Evolutionary conservation across 2,797 vertebrate species (phyloP).

Genomic region (Phalanger gymnotis): DNA sequence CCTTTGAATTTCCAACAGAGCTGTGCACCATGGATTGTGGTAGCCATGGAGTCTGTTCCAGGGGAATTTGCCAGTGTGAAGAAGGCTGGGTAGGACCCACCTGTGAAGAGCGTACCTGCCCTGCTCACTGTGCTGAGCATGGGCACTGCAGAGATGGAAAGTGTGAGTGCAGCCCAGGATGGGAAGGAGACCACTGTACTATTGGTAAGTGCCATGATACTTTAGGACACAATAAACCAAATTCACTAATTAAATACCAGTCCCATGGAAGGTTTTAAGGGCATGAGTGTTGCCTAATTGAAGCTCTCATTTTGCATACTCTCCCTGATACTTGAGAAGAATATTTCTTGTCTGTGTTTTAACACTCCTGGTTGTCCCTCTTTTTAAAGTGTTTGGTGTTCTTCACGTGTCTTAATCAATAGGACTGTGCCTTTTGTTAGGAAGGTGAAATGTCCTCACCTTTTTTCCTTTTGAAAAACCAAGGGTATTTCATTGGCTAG

Average conservation of each 20-base stretch:
- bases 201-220: slow-evolving; percentile 88
- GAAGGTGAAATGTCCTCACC: slow-evolving; percentile 60
- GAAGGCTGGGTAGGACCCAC: slow-evolving; percentile 94
- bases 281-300: not conserved
- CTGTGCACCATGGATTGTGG: slow-evolving; percentile 95
- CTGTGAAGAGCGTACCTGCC: slow-evolving; percentile 93
- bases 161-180: slow-evolving; percentile 96
- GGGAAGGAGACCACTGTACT: slow-evolving; percentile 97
- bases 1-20: slow-evolving; percentile 83
- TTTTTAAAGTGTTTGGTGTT: slow-evolving; percentile 58
- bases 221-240: slow-evolving; percentile 28
- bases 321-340: slow-evolving; percentile 32
- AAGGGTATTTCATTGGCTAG: slow-evolving; percentile 69
- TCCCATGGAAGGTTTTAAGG: not conserved
- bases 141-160: slow-evolving; percentile 95
- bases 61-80: slow-evolving; percentile 94
- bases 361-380: slow-evolving; percentile 51
- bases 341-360: slow-evolving; percentile 51
- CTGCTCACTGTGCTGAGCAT: slow-evolving; percentile 93
- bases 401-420: slow-evolving; percentile 70
- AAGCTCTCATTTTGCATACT: slow-evolving; percentile 39
- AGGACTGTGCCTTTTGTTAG: slow-evolving; percentile 65
- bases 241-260: slow-evolving; percentile 28
- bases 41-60: slow-evolving; percentile 92
- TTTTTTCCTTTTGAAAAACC: slow-evolving; percentile 68